Evolutionary conservation across 2,888 invertebrate genomes (phyloP), one percentile per base, ranked within the genome.

Genomic region (Macaria notata): DNA sequence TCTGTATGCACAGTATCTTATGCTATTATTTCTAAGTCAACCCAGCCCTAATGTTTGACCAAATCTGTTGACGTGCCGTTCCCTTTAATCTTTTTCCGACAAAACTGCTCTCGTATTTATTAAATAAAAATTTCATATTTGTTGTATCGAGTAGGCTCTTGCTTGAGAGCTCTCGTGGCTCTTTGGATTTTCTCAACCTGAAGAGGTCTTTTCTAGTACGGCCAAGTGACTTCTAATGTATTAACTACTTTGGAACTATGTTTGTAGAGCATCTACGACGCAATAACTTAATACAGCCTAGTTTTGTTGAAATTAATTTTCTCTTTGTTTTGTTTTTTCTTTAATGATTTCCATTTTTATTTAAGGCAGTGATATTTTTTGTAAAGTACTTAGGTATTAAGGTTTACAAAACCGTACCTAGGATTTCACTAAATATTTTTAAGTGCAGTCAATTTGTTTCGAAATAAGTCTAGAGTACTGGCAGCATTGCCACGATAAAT

Each of bases 1-100:
- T 65, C 61, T 77, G 75, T 88, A 83, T 88, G 79, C 85, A 73
- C 72, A 88, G 83, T 85, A 86, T 84, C 87, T 88, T 82, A 86
- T 86, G 83, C 86, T 89, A 88, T 90, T 89, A 89, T 89, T 88
- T 89, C 87, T 86, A 86, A 86, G 86, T 83, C 86, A 84, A 85
- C 80, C 78, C 79, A 75, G 72, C 77, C 76, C 79, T 77, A 73
- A 79, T 88, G 82, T 89, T 90, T 90, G 84, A 84, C 80, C 81
- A 88, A 87, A 86, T 86, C 84, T 86, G 77, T 87, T 80, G 81
- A 82, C 79, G 81, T 83, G 79, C 77, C 75, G 73, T 79, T 75
- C 69, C 77, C 82, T 89, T 89, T 88, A 75, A 86, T 88, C 85
- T 88, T 85, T 80, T 70, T 73, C 88, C 88, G 88, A 76, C 79